Conservation (phyloP, 2,113 vertebrate genomes). For the Chaetodon auriga region DNA sequence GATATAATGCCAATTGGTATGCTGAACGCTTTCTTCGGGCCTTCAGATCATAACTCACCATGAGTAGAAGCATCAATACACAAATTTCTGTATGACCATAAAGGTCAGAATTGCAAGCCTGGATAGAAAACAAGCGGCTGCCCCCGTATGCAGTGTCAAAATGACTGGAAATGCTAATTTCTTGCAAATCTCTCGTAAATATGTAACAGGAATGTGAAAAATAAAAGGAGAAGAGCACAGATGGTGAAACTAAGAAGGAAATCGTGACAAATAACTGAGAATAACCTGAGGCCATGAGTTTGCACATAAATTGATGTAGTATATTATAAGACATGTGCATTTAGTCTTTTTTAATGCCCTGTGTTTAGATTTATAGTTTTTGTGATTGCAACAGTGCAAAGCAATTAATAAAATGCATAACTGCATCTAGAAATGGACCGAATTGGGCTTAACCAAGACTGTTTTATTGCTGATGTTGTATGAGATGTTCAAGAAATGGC, state of each 20-base stretch:
- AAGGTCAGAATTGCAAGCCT: background rate
- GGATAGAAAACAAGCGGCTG: background rate
- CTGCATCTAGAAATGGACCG: background rate
- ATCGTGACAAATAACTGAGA: background rate
- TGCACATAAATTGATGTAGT: background rate
- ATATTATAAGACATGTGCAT: background rate
- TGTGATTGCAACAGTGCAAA: background rate
- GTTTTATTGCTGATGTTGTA: slow-evolving; percentile 4
- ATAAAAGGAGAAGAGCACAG: background rate
- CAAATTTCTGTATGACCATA: background rate
- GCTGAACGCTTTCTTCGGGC: background rate
- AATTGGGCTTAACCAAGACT: background rate
- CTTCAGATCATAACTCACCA: background rate
- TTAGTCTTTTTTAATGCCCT: background rate
- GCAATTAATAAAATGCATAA: background rate
- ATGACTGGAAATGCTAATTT: background rate
- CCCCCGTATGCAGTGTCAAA: background rate
- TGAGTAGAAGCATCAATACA: background rate
- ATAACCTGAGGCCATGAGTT: background rate
- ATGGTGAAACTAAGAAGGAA: background rate
- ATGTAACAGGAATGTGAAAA: background rate
- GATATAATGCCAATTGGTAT: background rate
- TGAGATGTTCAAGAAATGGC: slow-evolving; percentile 29
- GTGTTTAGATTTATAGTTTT: background rate
- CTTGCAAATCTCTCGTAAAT: background rate